Evolutionary conservation across 1,140 invertebrate genomes (phyloP).

Genomic region (Drosophila bocqueti): DNA sequence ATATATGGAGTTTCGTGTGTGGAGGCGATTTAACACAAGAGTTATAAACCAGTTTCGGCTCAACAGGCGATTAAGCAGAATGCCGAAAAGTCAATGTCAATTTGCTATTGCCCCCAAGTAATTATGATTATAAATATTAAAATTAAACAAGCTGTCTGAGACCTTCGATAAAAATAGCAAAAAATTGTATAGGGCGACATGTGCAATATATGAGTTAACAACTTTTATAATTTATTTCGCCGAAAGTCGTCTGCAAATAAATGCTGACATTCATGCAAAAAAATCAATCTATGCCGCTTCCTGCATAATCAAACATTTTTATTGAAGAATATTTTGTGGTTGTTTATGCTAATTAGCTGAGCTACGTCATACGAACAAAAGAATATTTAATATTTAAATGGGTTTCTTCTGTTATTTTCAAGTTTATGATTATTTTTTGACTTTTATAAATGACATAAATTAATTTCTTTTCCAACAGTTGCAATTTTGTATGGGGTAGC

Average conservation of each 20-base stretch:
- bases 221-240: slow-evolving; percentile 8
- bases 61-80: slow-evolving; percentile 22
- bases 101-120: slow-evolving; percentile 19
- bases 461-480: slow-evolving; percentile 7
- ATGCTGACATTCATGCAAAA: slow-evolving; percentile 10
- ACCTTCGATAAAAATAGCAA: slow-evolving; percentile 11
- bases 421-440: slow-evolving; percentile 34
- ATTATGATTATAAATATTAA: slow-evolving; percentile 1
- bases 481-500: slow-evolving; percentile 17
- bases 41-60: slow-evolving; percentile 43
- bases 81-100: slow-evolving; percentile 54
- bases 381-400: slow-evolving; percentile 57
- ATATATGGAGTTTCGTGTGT: slow-evolving; percentile 4
- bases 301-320: slow-evolving; percentile 32
- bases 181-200: slow-evolving; percentile 4
- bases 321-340: slow-evolving; percentile 26
- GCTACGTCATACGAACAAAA: slow-evolving; percentile 40
- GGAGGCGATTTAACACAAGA: slow-evolving; percentile 24
- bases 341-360: slow-evolving; percentile 41
- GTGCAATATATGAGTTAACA: slow-evolving; percentile 1
- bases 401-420: slow-evolving; percentile 26
- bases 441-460: slow-evolving; percentile 40
- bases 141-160: slow-evolving; percentile 8
- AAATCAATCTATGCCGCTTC: slow-evolving; percentile 26
- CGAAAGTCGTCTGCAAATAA: background rate